Base-by-base conservation (phyloP, 2,797 vertebrate genomes). In the Rhinatrema bivittatum region DNA sequence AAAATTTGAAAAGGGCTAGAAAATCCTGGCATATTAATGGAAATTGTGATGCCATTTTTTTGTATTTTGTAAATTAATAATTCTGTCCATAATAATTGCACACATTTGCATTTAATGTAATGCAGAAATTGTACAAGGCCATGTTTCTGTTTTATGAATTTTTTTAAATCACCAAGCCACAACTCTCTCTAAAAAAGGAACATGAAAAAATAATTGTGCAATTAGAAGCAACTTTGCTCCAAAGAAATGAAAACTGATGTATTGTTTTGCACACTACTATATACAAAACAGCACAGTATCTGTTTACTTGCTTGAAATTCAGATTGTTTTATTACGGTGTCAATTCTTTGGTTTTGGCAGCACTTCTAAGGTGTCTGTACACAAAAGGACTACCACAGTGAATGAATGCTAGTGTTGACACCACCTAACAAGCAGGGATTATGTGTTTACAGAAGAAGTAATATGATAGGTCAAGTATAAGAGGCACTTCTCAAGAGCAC, bases 361-460 rank as follows among this genome's bases (percentile, higher is more conserved):
- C 77, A 67, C 79, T 74, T 84, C 68, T 80, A 30, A 78, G 76
- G 78, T 76, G 82, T 70, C 73, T 76, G 5, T 74, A 64, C 65
- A 69, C 72, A 73, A 74, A 79, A 76, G 67, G 74, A 70, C 70
- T 74, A 80, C 74, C 70, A 59, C 51, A 38, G 64, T 66, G 78
- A 80, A 78, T 78, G 80, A 78, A 74, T 74, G 73, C 70, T 63
- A 68, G 78, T 82, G 90, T 87, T 91, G 91, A 97, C 92, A 91
- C 87, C 87, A 82, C 85, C 91, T 92, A 93, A 93, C 87, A 88
- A 93, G 91, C 76, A 79, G 77, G 91, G 90, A 92, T 92, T 91
- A 91, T 88, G 87, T 89, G 87, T 95, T 93, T 94, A 93, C 93
- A 88, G 89, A 90, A 87, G 87, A 87, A 82, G 88, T 89, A 89